Percentiles rank a stretch among this genome's conserved stretches.
Evolutionary conservation across 2,113 vertebrate species (phyloP).

Genomic region (Condylura cristata): DNA sequence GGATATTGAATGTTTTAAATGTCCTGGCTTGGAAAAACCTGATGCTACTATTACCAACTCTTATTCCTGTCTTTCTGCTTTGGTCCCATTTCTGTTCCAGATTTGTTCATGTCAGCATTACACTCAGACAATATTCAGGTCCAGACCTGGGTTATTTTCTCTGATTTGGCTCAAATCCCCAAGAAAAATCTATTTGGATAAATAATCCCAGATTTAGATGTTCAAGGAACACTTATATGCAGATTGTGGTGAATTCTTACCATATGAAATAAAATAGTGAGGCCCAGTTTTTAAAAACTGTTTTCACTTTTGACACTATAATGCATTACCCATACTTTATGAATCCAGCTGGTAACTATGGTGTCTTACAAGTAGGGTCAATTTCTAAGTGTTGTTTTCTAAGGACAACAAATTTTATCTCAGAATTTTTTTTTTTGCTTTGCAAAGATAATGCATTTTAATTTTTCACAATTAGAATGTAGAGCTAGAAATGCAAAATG

Average conservation of each 20-base stretch:
- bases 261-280: neutral
- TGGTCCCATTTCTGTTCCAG: neutral
- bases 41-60: neutral
- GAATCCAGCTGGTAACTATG: neutral
- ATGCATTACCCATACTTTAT: neutral
- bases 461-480: slow-evolving; percentile 26
- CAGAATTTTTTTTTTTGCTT: neutral
- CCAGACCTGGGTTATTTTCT: neutral
- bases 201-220: neutral
- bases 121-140: neutral
- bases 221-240: neutral
- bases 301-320: neutral
- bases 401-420: neutral
- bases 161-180: neutral
- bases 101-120: neutral
- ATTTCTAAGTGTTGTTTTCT: neutral
- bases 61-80: neutral
- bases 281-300: neutral
- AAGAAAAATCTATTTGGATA: neutral
- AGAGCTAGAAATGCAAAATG: neutral
- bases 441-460: neutral
- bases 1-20: neutral
- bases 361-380: neutral
- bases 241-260: neutral
- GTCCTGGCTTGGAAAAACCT: neutral